phyloP scores from a whole-genome alignment of 2,113 vertebrate species.

The Megaceryle maxima region DNA sequence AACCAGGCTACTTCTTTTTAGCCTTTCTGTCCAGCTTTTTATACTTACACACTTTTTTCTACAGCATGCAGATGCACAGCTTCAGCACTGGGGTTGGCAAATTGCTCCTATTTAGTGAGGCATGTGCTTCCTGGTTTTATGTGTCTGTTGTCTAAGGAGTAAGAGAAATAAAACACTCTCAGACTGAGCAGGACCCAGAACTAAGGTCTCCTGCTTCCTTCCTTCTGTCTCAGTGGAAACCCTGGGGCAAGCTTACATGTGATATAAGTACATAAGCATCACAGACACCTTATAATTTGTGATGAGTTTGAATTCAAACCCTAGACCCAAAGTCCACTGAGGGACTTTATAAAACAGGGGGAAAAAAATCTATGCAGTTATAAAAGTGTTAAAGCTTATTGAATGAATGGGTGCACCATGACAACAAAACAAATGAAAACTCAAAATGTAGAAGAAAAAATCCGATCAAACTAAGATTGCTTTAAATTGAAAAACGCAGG shows the following conservation, averaged over 20 bases:
- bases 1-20: neutral
- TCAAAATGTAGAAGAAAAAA: neutral
- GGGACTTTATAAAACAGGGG: neutral
- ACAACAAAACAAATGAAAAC: neutral
- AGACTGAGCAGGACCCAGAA: neutral
- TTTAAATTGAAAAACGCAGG: neutral
- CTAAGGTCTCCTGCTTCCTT: neutral
- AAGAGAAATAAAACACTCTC: neutral
- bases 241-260: neutral
- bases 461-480: neutral
- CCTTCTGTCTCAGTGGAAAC: fast-evolving
- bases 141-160: neutral
- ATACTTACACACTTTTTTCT: neutral
- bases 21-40: neutral
- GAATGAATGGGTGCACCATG: neutral
- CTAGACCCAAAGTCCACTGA: neutral
- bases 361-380: neutral
- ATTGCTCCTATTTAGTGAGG: neutral
- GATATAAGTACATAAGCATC: neutral
- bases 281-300: neutral
- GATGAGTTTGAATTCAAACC: neutral
- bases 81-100: neutral
- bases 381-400: neutral
- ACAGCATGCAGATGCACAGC: neutral
- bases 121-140: neutral